Percentiles rank a stretch among this genome's conserved stretches.
phyloP scores from a whole-genome alignment of 1,140 invertebrate species.

The Lasaia peninsularis region DNA sequence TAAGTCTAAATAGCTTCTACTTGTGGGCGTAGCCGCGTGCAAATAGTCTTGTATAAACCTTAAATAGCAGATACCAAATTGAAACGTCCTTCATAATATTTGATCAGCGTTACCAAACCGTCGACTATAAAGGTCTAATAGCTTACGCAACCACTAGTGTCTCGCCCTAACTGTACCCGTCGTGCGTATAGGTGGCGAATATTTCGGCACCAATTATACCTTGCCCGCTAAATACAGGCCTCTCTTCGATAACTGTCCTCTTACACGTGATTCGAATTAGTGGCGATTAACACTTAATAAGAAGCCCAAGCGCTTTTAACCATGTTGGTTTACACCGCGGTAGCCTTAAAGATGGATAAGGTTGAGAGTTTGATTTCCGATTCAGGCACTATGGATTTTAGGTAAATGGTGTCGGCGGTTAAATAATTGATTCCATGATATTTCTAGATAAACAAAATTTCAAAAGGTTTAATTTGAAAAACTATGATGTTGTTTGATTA shows the following conservation, averaged over 20 bases:
- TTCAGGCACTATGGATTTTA: too few species aligned
- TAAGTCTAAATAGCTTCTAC: neutral
- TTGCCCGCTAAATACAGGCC: neutral
- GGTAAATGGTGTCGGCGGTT: too few species aligned
- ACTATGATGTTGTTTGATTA: too few species aligned
- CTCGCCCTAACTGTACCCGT: conserved; percentile 2
- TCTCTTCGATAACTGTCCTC: neutral
- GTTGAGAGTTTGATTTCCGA: too few species aligned
- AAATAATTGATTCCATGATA: too few species aligned
- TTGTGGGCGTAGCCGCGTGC: neutral
- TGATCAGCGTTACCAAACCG: neutral
- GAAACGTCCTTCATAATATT: neutral
- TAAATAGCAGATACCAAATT: neutral
- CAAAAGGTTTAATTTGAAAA: too few species aligned
- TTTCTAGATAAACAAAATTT: too few species aligned
- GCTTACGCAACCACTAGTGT: conserved; percentile 2
- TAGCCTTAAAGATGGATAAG: too few species aligned
- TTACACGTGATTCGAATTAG: neutral
- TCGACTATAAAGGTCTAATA: neutral
- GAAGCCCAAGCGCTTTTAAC: neutral
- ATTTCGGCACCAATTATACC: conserved; percentile 1
- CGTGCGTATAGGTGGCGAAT: neutral
- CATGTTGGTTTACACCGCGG: too few species aligned
- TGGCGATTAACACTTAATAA: neutral
- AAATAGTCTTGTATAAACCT: neutral